Evolutionary conservation across 1,140 invertebrate species (phyloP), one percentile per base, ranked within the genome.

Genomic region (Diploscapter pachys): DNA sequence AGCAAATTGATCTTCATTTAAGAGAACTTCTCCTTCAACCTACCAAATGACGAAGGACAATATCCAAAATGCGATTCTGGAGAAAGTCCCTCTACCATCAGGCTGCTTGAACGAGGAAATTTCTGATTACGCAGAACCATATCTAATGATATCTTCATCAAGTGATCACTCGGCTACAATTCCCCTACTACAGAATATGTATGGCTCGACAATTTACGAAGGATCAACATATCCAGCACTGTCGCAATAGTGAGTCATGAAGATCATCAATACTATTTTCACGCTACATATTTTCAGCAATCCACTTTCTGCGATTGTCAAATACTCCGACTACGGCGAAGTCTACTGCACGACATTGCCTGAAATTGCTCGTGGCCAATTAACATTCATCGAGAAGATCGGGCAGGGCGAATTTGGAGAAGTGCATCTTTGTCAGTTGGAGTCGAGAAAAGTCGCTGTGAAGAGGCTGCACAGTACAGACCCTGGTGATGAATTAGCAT

Each of bases 391-490:
- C 72, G 91, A 93, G 84, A 92, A 91, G 80, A 87, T 93, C 9
- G 92, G 92, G 9, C 89, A 90, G 72, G 91, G 92, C 62, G 89
- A 91, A 79, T 93, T 92, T 84, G 92, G 92, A 77, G 92, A 93
- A 87, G 93, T 94, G 5, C 69, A 83, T 80, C 13, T 77, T 6
- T 77, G 78, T 80, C 63, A 77, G 55, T 3, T 81, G 76, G 71
- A 79, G 76, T 69, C 76, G 75, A 72, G 80, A 70, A 76, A 61
- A 76, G 81, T 78, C 63, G 79, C 77, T 9, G 77, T 78, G 31
- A 78, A 78, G 62, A 59, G 52, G 50, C 68, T 76, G n/a, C 65
- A 72, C 61, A 71, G 71, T 50, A 67, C 49, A 4, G 73, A 61
- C 56, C 69, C 64, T 9, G 73, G 13, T 49, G 77, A 77, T 52